These are phyloP conservation scores for Trachelipus rathkii DNA, from an alignment of 1,140 invertebrate genomes.

Conservation along the genomic window DNA sequence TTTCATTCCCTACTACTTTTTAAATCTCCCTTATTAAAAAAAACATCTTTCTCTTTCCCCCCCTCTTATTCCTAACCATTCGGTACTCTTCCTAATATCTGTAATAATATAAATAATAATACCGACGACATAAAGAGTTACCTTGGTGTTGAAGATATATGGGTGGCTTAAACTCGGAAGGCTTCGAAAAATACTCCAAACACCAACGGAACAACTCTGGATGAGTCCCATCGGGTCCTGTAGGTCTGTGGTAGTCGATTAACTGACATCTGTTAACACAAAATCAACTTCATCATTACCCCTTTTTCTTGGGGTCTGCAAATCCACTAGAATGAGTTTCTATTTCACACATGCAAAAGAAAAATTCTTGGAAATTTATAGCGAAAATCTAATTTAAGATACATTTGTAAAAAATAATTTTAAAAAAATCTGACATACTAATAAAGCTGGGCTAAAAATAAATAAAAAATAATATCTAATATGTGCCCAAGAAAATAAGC, in stretches of 20 bases:
- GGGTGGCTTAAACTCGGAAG: constrained; percentile 71
- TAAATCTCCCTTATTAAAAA: neutral
- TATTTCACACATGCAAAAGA: no score
- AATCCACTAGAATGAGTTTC: no score
- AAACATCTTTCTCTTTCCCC: neutral
- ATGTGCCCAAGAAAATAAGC: no score
- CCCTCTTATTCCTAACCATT: neutral
- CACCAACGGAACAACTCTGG: constrained; percentile 83
- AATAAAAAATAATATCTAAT: no score
- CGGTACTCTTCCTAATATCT: neutral
- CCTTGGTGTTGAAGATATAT: constrained; percentile 88
- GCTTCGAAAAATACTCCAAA: constrained; percentile 70
- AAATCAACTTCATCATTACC: constrained; percentile 34
- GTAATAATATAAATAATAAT: neutral
- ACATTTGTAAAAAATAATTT: no score
- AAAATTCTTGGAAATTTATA: no score
- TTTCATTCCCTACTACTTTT: neutral
- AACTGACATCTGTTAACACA: constrained; percentile 61
- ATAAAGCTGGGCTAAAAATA: no score
- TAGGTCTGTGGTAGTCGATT: constrained; percentile 81
- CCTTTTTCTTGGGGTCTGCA: no score
- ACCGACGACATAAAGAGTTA: constrained; percentile 49
- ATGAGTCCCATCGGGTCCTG: constrained; percentile 71
- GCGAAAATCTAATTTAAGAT: no score
- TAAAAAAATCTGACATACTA: no score